Base-by-base conservation (phyloP, 2,888 invertebrate genomes). In the Parascotia fuliginaria region DNA sequence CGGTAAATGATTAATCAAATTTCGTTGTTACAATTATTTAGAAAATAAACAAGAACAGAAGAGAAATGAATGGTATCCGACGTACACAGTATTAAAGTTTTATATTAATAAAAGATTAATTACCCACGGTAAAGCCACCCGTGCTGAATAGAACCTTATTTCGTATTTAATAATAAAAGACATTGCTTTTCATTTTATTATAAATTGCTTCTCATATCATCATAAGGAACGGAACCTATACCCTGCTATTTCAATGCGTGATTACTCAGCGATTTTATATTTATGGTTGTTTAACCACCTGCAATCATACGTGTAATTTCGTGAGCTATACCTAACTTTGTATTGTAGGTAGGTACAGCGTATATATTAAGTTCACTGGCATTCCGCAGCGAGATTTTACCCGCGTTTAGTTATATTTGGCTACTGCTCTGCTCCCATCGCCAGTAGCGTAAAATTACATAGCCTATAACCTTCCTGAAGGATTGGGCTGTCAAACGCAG, bases 41-140 rank as follows among this genome's bases (percentile, higher is more conserved):
- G 36, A 33, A 65, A 48, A 34, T 0, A 45, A 36, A 3, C 6
- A 29, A 40, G 39, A 13, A 11, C 9, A 27, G 1, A 14, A 33
- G 7, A 9, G n/a, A 39, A 41, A 24, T 51, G 34, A 48, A 42
- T 39, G 28, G 6, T 38, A 28, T 39, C 32, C 34, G 16, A 49
- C 42, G 34, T 24, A 37, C 37, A 14, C 24, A 42, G 14, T 29
- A 45, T 42, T 6, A 19, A 41, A 57, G 43, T 19, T 50, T 48
- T 42, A 46, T 28, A 36, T n/a, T 28, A 32, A 43, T 38, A 33
- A 52, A 61, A 49, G n/a, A 45, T 48, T 61, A 59, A 59, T 64
- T 53, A 62, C 28, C 24, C 28, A 22, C 29, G 32, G 6, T 24
- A 24, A 43, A 41, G 27, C 29, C 15, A 19, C 16, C n/a, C 32